A percentile compares a stretch with the other conserved stretches of the same genome.
These are phyloP conservation scores for Coregonus clupeaformis DNA, from an alignment of 2,113 vertebrate genomes.

Conservation along the genomic window DNA sequence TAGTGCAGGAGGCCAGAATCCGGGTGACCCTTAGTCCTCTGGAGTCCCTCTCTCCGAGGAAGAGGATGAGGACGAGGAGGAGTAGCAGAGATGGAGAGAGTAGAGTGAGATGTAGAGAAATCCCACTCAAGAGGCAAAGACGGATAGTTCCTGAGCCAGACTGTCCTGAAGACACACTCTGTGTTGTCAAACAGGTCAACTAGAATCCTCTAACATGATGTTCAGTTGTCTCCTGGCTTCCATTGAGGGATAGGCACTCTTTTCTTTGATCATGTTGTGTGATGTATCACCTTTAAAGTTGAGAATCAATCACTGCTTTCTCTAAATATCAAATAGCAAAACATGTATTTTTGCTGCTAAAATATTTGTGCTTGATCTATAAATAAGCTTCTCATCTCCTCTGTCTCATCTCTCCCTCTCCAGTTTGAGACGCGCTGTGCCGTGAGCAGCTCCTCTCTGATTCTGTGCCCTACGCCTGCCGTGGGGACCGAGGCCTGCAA, in stretches of 20 bases:
- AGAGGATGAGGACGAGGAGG: constrained; percentile 24
- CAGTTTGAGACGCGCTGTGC: constrained; percentile 85
- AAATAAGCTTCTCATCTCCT: neutral
- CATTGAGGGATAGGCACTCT: neutral
- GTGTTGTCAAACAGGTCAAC: constrained; percentile 76
- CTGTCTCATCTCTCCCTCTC: neutral
- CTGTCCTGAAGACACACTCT: constrained; percentile 75
- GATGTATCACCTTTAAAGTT: neutral
- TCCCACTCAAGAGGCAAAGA: constrained; percentile 60
- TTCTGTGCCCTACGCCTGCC: constrained; percentile 85
- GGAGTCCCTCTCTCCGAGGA: constrained; percentile 59
- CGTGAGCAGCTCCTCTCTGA: constrained; percentile 83
- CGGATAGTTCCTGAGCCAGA: constrained; percentile 71
- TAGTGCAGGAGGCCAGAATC: constrained; percentile 89
- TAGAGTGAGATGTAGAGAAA: constrained; percentile 4
- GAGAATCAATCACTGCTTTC: neutral
- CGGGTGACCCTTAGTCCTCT: constrained; percentile 80
- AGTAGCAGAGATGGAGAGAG: constrained; percentile 32
- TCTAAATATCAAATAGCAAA: too few species aligned
- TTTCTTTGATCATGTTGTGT: neutral
- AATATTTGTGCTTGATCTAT: too few species aligned
- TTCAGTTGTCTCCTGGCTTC: too few species aligned
- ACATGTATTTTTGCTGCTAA: too few species aligned
- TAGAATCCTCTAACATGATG: neutral
- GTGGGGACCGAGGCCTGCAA: constrained; percentile 74